Evolutionary conservation across 2,888 invertebrate genomes (phyloP).

Genomic region (Quadroppia sp.): DNA sequence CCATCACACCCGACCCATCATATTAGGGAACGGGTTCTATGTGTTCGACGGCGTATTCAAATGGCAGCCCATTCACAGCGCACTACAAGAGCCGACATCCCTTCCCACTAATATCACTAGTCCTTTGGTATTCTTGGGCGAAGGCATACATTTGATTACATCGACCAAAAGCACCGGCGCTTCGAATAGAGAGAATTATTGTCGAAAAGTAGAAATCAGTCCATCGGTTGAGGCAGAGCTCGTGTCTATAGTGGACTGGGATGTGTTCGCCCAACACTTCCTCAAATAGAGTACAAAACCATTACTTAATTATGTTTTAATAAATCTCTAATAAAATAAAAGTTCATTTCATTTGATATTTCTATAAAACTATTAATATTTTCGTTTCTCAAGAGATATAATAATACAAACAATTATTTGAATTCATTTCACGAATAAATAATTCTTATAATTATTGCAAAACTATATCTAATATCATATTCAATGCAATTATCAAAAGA

Average conservation of each 20-base stretch:
- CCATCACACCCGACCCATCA: constrained; percentile 25
- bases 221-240: constrained; percentile 7
- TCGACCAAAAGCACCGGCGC: not conserved
- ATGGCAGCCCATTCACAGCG: constrained; percentile 23
- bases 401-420: constrained; percentile 1
- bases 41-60: constrained; percentile 8
- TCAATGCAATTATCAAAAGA: not conserved
- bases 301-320: no score
- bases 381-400: not conserved
- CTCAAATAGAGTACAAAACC: not conserved
- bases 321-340: no score
- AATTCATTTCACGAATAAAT: not conserved
- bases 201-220: not conserved
- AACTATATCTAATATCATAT: not conserved
- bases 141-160: constrained; percentile 32
- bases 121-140: constrained; percentile 28
- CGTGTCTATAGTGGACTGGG: constrained; percentile 26
- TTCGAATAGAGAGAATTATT: not conserved
- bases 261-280: constrained; percentile 10
- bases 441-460: constrained; percentile 6
- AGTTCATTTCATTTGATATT: no score
- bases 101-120: constrained; percentile 4
- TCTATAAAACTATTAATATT: not conserved
- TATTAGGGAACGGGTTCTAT: constrained; percentile 15
- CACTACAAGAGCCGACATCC: not conserved